These are phyloP conservation scores for Amyelois transitella DNA, from an alignment of 1,140 invertebrate species.

Conservation along the genomic window DNA sequence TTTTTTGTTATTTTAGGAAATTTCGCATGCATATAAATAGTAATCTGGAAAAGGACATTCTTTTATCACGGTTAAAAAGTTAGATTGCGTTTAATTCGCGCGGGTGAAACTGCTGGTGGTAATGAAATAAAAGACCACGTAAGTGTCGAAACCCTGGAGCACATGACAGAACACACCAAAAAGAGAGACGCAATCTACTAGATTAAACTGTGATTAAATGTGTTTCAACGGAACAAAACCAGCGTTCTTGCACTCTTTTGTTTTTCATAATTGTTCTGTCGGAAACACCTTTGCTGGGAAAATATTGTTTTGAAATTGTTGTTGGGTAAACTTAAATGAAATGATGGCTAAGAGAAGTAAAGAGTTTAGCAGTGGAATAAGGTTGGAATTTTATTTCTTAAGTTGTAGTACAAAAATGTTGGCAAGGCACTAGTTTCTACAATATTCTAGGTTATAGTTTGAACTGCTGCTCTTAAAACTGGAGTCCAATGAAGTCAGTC, in stretches of 20 bases:
- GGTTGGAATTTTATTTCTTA: background rate
- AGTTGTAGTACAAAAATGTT: background rate
- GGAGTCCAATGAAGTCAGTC: no score
- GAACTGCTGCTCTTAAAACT: no score
- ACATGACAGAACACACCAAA: conserved; percentile 1
- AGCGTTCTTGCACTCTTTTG: conserved; percentile 8
- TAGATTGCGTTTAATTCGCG: no score
- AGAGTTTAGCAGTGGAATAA: background rate
- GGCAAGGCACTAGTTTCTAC: no score
- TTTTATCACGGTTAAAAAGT: no score
- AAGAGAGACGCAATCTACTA: conserved; percentile 15
- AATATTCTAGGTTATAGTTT: no score
- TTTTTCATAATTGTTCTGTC: conserved; percentile 13
- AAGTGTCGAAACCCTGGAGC: background rate
- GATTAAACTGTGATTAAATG: conserved; percentile 24
- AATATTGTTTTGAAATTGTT: background rate
- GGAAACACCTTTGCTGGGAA: background rate
- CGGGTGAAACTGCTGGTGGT: background rate
- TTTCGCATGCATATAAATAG: no score
- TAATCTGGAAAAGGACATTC: no score
- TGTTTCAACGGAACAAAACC: conserved; percentile 12
- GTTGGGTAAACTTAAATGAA: background rate
- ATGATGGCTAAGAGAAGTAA: background rate
- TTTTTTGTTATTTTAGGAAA: no score
- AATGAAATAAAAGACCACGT: background rate